Evolutionary conservation across 2,888 invertebrate species (phyloP), one percentile per base, ranked within the genome.

Genomic region (Trissoscelio sp.): DNA sequence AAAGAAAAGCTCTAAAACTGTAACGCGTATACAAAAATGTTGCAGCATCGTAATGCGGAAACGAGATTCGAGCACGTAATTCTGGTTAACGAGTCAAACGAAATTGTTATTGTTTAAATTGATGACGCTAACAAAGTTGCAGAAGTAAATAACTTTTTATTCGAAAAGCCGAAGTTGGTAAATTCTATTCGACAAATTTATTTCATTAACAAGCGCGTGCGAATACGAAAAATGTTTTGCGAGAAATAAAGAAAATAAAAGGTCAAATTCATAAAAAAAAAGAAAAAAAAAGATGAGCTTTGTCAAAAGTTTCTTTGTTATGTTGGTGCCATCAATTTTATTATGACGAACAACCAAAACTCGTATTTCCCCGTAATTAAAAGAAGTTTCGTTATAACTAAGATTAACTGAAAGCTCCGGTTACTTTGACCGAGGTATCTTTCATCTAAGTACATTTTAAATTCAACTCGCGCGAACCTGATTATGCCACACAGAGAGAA

Each of bases 401-500:
- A 55, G 64, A 74, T 75, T 67, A 75, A 67, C 66, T 51, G 39
- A 58, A 34, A 75, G 75, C 66, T 39, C 46, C 42, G 66, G 75
- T 75, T 75, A 67, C 75, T 66, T 67, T 58, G 58, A 67, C 75
- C 66, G 46, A 46, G 28, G 55, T 66, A 75, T 66, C 66, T 75
- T 66, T 51, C 58, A 39, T 67, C 75, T 67, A 75, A 75, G 64
- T 66, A 66, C 51, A 75, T 75, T 75, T 66, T 58, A 75, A 75
- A 75, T 75, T 75, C 75, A 75, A 67, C 75, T 75, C 75, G 66
- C 58, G 58, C 46, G 66, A 75, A 58, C 66, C 75, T 75, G 66
- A 75, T 75, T 75, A 58, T 75, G 14, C 66, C 58, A 28, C 66
- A 51, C 75, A 67, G 66, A 75, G 66, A 75, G 75, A 58, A 75